Percentiles rank a stretch among this genome's conserved stretches.
Evolutionary conservation across 2,113 vertebrate genomes (phyloP).

Genomic region (Aegithalos caudatus): DNA sequence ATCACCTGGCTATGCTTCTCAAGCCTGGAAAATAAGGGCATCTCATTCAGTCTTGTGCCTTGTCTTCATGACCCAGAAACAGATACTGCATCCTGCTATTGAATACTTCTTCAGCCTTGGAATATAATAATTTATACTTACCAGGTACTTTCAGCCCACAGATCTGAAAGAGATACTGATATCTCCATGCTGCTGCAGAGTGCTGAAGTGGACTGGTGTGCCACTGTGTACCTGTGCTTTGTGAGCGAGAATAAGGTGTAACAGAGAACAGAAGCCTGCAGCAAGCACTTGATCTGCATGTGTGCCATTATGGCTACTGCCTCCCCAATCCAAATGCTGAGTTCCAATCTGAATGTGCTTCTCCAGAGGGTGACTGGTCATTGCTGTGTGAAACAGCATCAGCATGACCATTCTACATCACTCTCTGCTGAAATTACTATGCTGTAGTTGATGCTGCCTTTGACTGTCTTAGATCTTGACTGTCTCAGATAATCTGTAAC

Average conservation of each 20-base stretch:
- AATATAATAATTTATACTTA: neutral
- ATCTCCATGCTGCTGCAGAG: neutral
- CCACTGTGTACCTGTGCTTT: neutral
- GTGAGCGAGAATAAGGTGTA: neutral
- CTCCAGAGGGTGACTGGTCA: neutral
- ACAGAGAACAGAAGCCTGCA: neutral
- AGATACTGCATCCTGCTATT: neutral
- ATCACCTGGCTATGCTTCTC: neutral
- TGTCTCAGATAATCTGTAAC: neutral
- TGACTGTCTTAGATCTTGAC: neutral
- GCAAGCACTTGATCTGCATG: neutral
- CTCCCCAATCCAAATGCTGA: neutral
- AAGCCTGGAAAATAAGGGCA: neutral
- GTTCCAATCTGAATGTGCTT: neutral
- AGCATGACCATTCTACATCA: neutral
- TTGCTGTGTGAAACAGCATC: neutral
- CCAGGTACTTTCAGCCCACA: neutral
- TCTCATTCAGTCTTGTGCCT: neutral
- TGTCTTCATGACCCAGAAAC: neutral
- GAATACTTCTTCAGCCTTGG: neutral
- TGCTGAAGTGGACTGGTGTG: neutral
- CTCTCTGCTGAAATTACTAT: neutral
- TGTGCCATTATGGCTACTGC: neutral
- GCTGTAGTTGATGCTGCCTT: neutral
- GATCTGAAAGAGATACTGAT: neutral